Evolutionary conservation across 1,140 invertebrate species (phyloP), one percentile per base, ranked within the genome.

Genomic region (Pogonomyrmex californicus): DNA sequence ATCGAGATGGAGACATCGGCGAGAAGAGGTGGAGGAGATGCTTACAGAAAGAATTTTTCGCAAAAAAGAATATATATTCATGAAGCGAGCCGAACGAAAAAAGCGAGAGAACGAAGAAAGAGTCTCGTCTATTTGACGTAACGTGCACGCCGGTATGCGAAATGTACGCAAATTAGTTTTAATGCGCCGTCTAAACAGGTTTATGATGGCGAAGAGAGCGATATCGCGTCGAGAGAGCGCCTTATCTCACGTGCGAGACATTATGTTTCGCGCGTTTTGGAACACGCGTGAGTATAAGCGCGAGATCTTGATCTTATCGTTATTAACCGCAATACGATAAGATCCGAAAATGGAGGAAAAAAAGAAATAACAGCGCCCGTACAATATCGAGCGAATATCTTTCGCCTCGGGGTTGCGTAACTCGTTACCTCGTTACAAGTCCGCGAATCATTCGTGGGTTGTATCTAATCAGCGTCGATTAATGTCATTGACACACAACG

Each of bases 241-340:
- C 81, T 89, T 89, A 78, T 90, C 85, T 87, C 54, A 60, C 54
- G 73, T 73, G 65, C n/a, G 6, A n/a, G 33, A 76, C 54, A 41
- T 38, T 49, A 9, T 10, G 10, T 76, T 66, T 65, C 36, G n/a
- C 1, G 87, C 90, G 82, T 4, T 38, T 38, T 41, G 23, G 36
- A 76, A 60, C 60, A 4, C 4, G 3, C 58, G 58, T 12, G 30
- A 23, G 0, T 2, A 5, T 9, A 33, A 49, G 14, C 6, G 1
- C n/a, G 6, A 75, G 6, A 66, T 23, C n/a, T n/a, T 5, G 23
- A n/a, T 2, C 4, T 56, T 4, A 36, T 56, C 14, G 14, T 44
- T 76, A 76, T 44, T 60, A 58, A 44, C 30, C 2, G 23, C 5
- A n/a, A 56, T 68, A 68, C 33, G n/a, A 49, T 58, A 75, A 58